Conservation (phyloP, 2,113 vertebrate genomes). For the Microtus ochrogaster region DNA sequence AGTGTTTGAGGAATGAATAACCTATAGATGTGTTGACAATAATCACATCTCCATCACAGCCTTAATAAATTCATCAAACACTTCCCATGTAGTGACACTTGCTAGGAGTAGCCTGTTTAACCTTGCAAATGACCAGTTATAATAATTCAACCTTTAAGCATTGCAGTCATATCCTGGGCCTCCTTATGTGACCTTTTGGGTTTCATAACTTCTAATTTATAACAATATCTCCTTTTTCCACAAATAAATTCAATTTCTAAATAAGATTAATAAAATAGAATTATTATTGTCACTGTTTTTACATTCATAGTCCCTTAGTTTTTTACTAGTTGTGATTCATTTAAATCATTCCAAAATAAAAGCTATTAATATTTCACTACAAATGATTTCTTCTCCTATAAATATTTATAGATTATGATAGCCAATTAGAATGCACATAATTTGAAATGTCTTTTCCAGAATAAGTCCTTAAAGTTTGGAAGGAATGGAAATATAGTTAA, state of each 20-base stretch:
- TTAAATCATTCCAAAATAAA: neutral
- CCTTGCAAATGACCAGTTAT: neutral
- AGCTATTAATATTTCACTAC: neutral
- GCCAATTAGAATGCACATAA: neutral
- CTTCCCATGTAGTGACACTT: neutral
- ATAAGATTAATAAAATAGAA: neutral
- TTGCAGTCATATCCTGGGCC: neutral
- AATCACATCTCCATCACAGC: neutral
- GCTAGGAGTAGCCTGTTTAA: neutral
- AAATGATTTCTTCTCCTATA: neutral
- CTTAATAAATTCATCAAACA: neutral
- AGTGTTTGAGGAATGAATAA: neutral
- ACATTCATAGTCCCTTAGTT: neutral
- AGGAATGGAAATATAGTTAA: neutral
- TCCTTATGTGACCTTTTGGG: neutral
- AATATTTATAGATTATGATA: neutral
- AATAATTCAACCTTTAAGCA: neutral
- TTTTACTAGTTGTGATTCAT: neutral
- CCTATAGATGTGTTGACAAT: neutral
- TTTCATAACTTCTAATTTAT: neutral
- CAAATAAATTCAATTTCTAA: neutral
- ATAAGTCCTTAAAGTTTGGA: neutral
- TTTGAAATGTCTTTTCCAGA: neutral
- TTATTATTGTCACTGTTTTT: neutral
- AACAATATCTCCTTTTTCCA: neutral